phyloP scores from a whole-genome alignment of 2,888 invertebrate species.

The Athetis lepigone region DNA sequence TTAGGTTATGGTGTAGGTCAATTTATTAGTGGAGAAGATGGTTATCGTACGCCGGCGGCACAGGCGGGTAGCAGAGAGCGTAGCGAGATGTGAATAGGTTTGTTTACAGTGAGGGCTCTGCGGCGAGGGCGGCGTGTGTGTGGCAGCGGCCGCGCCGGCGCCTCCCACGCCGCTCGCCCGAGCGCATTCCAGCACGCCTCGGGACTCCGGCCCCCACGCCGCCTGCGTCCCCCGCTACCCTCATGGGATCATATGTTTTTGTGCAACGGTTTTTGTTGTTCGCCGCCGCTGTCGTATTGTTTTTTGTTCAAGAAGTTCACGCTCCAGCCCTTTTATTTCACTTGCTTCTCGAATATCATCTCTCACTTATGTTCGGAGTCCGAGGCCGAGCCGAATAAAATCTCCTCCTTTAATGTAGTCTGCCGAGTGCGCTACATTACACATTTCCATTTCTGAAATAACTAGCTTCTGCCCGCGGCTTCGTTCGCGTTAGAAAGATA shows the following conservation, averaged over 20 bases:
- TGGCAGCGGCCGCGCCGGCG: conserved; percentile 77
- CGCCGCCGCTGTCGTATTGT: conserved; percentile 86
- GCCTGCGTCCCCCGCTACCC: conserved; percentile 77
- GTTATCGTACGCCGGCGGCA: conserved; percentile 62
- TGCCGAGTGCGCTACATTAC: conserved; percentile 30
- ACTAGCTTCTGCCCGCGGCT: no score
- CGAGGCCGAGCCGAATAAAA: conserved; percentile 59
- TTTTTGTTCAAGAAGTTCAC: conserved; percentile 87
- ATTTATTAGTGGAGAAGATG: conserved; percentile 61
- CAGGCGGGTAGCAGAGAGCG: conserved; percentile 64
- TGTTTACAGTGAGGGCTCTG: conserved; percentile 85
- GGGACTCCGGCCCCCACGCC: conserved; percentile 76
- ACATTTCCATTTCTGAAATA: conserved; percentile 52
- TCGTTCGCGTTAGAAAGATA: no score
- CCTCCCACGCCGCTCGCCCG: conserved; percentile 90
- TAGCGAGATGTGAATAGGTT: conserved; percentile 82
- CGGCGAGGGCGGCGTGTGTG: conserved; percentile 77
- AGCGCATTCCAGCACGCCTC: conserved; percentile 90
- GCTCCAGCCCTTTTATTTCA: conserved; percentile 88
- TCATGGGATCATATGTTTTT: conserved; percentile 91
- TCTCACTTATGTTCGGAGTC: conserved; percentile 65
- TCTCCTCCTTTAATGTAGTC: conserved; percentile 42
- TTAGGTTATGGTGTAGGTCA: conserved; percentile 54
- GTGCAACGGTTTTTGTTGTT: conserved; percentile 91
- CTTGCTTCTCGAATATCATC: conserved; percentile 83